Evolutionary conservation across 53 echinoderm and acorn worm species (phyloP).

Genomic region (Echinometra lucunter): DNA sequence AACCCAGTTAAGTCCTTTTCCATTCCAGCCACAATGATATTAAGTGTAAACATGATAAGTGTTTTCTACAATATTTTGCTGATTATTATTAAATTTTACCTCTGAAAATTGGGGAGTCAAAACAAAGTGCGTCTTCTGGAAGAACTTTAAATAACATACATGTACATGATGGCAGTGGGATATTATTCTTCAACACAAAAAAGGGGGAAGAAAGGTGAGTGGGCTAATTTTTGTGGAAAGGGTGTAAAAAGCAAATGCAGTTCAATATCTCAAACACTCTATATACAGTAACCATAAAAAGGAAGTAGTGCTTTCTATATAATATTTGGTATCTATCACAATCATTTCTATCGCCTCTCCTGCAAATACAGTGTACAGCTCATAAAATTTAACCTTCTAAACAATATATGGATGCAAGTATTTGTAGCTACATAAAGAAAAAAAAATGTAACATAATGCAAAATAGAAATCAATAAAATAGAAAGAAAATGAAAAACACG

Average conservation of each 20-base stretch:
- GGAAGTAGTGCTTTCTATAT: constrained; percentile 37
- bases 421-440: constrained; percentile 7
- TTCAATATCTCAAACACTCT: not conserved
- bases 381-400: not conserved
- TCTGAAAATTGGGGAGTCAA: not conserved
- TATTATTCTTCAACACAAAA: not conserved
- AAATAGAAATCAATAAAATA: constrained; percentile 12
- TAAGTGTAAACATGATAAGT: too few relatives aligned
- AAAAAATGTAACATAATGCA: not conserved
- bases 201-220: not conserved
- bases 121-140: not conserved
- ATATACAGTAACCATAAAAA: constrained; percentile 12
- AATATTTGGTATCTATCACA: constrained; percentile 33
- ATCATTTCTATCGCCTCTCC: not conserved
- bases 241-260: not conserved
- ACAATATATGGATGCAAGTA: constrained; percentile 30
- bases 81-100: too few relatives aligned
- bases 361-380: too few relatives aligned
- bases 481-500: not conserved
- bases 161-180: constrained; percentile 11
- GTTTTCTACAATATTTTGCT: too few relatives aligned
- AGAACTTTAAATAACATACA: not conserved
- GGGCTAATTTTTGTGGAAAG: not conserved
- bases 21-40: too few relatives aligned
- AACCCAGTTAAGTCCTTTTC: too few relatives aligned